Evolutionary conservation across 1,140 invertebrate species (phyloP), one percentile per base, ranked within the genome.

Genomic region (Lethocerus indicus): DNA sequence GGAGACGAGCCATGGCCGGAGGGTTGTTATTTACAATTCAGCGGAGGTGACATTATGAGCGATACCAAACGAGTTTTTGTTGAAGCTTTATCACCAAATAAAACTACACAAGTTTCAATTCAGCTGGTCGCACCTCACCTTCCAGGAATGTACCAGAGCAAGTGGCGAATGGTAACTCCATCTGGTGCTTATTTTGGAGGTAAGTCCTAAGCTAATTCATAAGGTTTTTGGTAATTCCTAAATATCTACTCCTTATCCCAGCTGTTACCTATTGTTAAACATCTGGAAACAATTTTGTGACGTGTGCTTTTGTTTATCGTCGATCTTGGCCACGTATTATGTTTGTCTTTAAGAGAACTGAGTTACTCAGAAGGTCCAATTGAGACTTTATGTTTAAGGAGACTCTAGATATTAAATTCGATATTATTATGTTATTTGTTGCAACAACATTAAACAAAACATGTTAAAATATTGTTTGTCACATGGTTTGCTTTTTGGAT

Each of bases 171-270:
- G 72, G 76, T 73, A 59, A 86, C 83, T 41, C 67, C 79, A 21
- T 76, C 75, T 54, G 87, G 86, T 47, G 71, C 76, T 51, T 84
- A 78, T 63, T 90, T 90, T 74, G 87, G 87, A 67, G 84, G 83
- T 85, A 65, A 65, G 59, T 32, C 16, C 49, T 24, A 56, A 20
- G 36, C 14, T 25, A 20, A 14, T 13, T 28, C 13, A 9, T 23
- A 21, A 25, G 13, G 24, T 2, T 27, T 27, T 46, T 28, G 9
- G 16, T 21, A 16, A 43, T 20, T 23, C 16, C 23, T 43, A n/a
- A 40, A 13, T 9, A 40, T 9, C 6, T 18, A 9, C 6, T 7
- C 18, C 7, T 40, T 6, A n/a, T 40, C 7, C 7, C 7, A 6
- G 18, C 13, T 9, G 29, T 32, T 32, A 32, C 9, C n/a, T 32